Percentiles rank a stretch among this genome's conserved stretches.
Evolutionary conservation across 2,888 invertebrate species (phyloP).

Genomic region (Cheiracanthium punctorium): DNA sequence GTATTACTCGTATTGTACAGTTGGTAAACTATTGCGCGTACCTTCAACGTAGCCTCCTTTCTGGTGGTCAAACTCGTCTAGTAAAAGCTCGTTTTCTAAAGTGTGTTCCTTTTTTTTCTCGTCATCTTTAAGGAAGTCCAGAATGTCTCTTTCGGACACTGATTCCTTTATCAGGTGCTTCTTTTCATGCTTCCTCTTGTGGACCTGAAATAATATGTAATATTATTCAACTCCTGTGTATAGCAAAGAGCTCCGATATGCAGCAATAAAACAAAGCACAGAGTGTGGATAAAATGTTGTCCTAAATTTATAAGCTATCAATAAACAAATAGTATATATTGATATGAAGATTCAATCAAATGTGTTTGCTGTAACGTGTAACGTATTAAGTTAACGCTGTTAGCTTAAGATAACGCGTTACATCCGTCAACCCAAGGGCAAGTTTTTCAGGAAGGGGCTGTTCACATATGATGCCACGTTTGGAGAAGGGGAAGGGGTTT

Average conservation of each 20-base stretch:
- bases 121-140: conserved; percentile 48
- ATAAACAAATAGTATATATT: too few species aligned
- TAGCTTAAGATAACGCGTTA: too few species aligned
- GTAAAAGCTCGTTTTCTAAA: conserved; percentile 29
- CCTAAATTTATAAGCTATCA: not conserved
- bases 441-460: too few species aligned
- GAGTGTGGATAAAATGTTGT: not conserved
- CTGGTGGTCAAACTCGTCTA: conserved; percentile 29
- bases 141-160: conserved; percentile 35
- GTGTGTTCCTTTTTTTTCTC: conserved; percentile 20
- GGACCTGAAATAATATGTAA: conserved; percentile 20
- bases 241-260: not conserved
- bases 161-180: conserved; percentile 43
- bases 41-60: conserved; percentile 61
- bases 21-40: not conserved
- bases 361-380: too few species aligned
- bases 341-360: too few species aligned
- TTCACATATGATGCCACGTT: too few species aligned
- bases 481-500: too few species aligned
- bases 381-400: too few species aligned
- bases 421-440: too few species aligned
- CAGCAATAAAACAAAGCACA: not conserved
- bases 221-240: not conserved
- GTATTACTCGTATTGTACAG: too few species aligned
- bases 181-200: conserved; percentile 41